These are phyloP conservation scores for Marasmarcha lunaedactyla DNA, from an alignment of 2,888 invertebrate species.

Conservation along the genomic window DNA sequence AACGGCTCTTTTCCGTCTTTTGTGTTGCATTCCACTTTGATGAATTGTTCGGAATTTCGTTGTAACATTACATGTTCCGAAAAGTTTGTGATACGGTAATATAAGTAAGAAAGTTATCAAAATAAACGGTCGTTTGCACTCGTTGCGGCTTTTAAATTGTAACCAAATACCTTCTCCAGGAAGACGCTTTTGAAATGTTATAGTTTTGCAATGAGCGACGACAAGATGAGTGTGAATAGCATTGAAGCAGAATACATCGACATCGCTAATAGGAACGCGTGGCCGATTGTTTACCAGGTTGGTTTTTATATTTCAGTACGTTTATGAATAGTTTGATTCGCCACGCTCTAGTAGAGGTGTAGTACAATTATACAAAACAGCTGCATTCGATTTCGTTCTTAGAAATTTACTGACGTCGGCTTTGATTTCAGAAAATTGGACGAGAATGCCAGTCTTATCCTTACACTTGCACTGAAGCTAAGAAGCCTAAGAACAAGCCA, in stretches of 20 bases:
- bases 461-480: constrained; percentile 77
- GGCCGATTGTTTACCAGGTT: constrained; percentile 81
- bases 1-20: no score
- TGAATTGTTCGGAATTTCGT: no score
- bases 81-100: no score
- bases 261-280: constrained; percentile 76
- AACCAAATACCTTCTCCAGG: constrained; percentile 21
- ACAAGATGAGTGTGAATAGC: constrained; percentile 29
- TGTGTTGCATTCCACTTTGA: no score
- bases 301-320: constrained; percentile 19
- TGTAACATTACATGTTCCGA: no score
- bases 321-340: constrained; percentile 25
- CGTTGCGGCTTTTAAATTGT: constrained; percentile 27
- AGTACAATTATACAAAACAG: not conserved
- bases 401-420: constrained; percentile 1
- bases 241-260: constrained; percentile 81
- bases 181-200: constrained; percentile 26
- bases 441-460: constrained; percentile 75
- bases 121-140: constrained; percentile 8
- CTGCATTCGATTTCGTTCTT: not conserved
- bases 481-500: constrained; percentile 81
- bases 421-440: constrained; percentile 76
- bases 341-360: constrained; percentile 18
- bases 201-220: constrained; percentile 26
- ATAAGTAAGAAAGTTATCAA: no score